Evolutionary conservation across 2,113 vertebrate species (phyloP).

Genomic region (Chloroceryle aenea): DNA sequence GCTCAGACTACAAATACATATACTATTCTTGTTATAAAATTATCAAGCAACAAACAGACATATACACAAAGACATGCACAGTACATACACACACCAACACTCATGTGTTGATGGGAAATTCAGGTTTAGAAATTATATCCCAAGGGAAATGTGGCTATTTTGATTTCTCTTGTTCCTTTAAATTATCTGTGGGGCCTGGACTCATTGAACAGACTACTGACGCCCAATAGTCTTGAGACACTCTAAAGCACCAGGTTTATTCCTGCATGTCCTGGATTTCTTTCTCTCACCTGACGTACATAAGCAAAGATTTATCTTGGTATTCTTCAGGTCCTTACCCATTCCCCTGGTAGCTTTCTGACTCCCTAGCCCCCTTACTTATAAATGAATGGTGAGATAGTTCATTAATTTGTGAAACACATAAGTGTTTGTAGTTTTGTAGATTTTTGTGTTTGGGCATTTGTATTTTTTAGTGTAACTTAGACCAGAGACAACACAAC

Average conservation of each 20-base stretch:
- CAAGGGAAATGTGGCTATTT: background rate
- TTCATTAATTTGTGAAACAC: background rate
- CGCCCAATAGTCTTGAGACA: background rate
- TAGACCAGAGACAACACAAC: background rate
- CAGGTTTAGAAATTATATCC: background rate
- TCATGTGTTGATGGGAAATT: background rate
- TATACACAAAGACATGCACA: background rate
- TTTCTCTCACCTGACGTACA: background rate
- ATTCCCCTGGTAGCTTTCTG: background rate
- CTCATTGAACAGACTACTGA: background rate
- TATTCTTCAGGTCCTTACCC: background rate
- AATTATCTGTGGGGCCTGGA: background rate
- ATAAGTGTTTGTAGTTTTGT: background rate
- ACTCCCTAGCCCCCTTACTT: background rate
- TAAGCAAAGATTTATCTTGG: background rate
- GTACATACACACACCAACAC: fast-evolving
- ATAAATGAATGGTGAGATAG: background rate
- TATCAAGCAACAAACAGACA: background rate
- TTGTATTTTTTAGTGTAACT: background rate
- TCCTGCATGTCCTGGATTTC: background rate
- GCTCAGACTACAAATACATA: background rate
- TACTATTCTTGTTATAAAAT: background rate
- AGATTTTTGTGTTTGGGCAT: background rate
- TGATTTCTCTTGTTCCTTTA: background rate
- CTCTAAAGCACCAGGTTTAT: background rate